Base-by-base conservation (phyloP, 2,113 vertebrate species). In the Nerophis lumbriciformis region DNA sequence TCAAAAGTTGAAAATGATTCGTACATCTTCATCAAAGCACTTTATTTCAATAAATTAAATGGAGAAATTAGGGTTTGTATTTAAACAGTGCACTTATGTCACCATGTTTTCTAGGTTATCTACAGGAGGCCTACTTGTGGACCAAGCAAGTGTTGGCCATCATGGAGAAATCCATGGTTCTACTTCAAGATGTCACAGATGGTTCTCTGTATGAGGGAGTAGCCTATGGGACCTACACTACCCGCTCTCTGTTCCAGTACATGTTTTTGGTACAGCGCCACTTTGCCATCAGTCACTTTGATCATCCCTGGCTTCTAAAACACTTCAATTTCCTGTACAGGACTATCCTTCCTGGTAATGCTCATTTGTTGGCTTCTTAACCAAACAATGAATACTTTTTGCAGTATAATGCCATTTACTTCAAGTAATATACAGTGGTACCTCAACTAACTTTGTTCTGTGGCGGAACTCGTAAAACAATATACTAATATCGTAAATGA, bases 271-370 rank as follows among this genome's bases (percentile, higher is more conserved):
- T 98, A 38, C 95, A 98, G 82, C 92, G 95, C 13, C 96, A 99
- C 85, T 98, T 99, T 62, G 87, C 87, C 73, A 95, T 99, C 75
- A 88, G 93, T 78, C 96, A 99, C 89, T 98, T 98, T 19, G 78
- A 82, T 61, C 96, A 99, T 74, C 95, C 96, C 1, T 99, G 97
- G 97, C 93, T 99, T 19, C 94, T 93, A 16, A 89, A 94, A 75
- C 97, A 99, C 86, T 99, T 96, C 54, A 93, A 93, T n/a, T 99
- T 99, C 88, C 89, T 99, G 84, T 99, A 99, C 75, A 92, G 94
- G 73, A 99, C 96, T 39, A 73, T 98, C 73, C 86, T 99, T 15
- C 97, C 97, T 66, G 97, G 97, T 97, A 89, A 75, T 14, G 12
- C n/a, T 9, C 21, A 28, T 12, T 42, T 48, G 53, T 48, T 51